These are phyloP conservation scores for Microchrysa polita DNA, from an alignment of 2,888 invertebrate species.

Conservation along the genomic window DNA sequence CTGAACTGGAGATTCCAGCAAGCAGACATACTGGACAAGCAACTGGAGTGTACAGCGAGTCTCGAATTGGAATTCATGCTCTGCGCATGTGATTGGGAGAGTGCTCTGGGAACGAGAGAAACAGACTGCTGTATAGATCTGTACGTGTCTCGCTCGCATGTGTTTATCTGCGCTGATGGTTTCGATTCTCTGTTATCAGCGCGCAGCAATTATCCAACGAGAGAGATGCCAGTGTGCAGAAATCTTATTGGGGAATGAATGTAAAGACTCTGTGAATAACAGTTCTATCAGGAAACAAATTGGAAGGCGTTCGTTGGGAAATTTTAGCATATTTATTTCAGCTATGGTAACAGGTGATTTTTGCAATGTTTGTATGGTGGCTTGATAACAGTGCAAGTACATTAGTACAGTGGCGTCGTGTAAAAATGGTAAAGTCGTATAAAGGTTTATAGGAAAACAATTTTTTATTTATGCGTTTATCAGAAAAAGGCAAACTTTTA, in stretches of 20 bases:
- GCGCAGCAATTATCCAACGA: neutral
- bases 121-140: neutral
- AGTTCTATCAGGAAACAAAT: no score
- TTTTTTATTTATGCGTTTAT: no score
- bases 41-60: constrained; percentile 10
- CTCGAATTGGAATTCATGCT: constrained; percentile 1
- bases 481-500: no score
- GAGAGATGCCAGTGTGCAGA: constrained; percentile 3
- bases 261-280: neutral
- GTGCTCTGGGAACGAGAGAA: constrained; percentile 11
- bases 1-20: constrained; percentile 25
- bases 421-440: no score
- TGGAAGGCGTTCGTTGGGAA: constrained; percentile 34
- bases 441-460: no score
- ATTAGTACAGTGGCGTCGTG: no score
- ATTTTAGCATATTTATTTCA: constrained; percentile 31
- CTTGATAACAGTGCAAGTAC: no score
- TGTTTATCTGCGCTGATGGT: constrained; percentile 22
- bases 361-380: neutral
- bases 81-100: constrained; percentile 12
- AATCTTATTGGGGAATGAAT: neutral
- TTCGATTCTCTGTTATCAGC: constrained; percentile 28
- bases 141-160: neutral
- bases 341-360: neutral
- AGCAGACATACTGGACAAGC: neutral